These are phyloP conservation scores for Drosophila suboccidentalis DNA, from an alignment of 2,888 invertebrate genomes.

Conservation along the genomic window DNA sequence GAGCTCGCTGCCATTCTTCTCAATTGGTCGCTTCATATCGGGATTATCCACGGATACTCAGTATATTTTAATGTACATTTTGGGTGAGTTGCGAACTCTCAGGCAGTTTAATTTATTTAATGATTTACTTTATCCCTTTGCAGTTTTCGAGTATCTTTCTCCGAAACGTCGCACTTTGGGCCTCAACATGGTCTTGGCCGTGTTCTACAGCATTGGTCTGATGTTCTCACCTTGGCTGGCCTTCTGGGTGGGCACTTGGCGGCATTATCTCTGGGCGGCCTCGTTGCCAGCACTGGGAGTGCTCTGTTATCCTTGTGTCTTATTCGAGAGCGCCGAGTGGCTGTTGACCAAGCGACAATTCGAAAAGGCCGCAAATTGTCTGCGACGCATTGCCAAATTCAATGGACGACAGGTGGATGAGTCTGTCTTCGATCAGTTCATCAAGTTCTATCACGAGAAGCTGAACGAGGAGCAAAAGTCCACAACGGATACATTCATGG, in stretches of 20 bases:
- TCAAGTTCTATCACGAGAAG: conserved; percentile 74
- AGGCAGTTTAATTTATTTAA: not conserved
- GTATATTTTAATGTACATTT: conserved; percentile 88
- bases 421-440: conserved; percentile 85
- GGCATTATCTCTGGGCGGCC: conserved; percentile 86
- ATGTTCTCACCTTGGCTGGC: conserved; percentile 86
- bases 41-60: conserved; percentile 88
- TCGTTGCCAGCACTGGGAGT: conserved; percentile 86
- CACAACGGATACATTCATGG: conserved; percentile 84
- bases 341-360: conserved; percentile 86
- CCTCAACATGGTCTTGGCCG: conserved; percentile 87
- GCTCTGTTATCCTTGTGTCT: conserved; percentile 86
- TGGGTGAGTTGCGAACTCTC: conserved; percentile 84
- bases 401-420: conserved; percentile 86
- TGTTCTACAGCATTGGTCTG: conserved; percentile 87
- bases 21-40: conserved; percentile 87
- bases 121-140: not conserved
- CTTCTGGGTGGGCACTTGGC: conserved; percentile 86
- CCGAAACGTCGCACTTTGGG: conserved; percentile 87
- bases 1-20: conserved; percentile 85
- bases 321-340: conserved; percentile 88
- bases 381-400: conserved; percentile 86
- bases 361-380: conserved; percentile 86
- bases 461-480: conserved; percentile 48
- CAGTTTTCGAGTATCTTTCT: conserved; percentile 88